phyloP scores from a whole-genome alignment of 1,140 invertebrate genomes.

The Drosophila dunni region DNA sequence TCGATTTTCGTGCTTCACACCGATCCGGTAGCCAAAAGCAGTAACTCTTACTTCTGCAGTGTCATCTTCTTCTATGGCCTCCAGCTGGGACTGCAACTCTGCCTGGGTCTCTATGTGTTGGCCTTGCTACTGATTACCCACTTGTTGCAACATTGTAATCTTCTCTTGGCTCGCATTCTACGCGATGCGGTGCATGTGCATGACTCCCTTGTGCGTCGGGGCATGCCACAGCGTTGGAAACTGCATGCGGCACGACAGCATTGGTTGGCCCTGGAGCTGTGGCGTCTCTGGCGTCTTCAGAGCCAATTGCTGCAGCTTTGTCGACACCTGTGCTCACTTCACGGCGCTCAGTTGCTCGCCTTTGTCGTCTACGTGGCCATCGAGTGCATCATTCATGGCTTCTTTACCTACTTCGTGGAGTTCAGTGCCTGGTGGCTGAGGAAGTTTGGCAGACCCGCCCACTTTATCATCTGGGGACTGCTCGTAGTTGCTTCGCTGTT shows the following conservation, averaged over 20 bases:
- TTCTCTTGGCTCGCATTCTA: slow-evolving; percentile 40
- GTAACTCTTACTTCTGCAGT: slow-evolving; percentile 17
- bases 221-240: background rate
- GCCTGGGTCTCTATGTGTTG: slow-evolving; percentile 53
- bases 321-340: slow-evolving; percentile 31
- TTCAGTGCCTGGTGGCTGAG: slow-evolving; percentile 52
- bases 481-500: slow-evolving; percentile 26
- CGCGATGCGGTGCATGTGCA: slow-evolving; percentile 32
- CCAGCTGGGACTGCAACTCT: slow-evolving; percentile 51
- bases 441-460: background rate
- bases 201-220: background rate
- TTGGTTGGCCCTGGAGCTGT: slow-evolving; percentile 58
- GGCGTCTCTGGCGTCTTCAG: slow-evolving; percentile 49
- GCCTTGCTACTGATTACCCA: slow-evolving; percentile 51
- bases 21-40: slow-evolving; percentile 23
- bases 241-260: slow-evolving; percentile 43
- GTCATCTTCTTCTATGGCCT: slow-evolving; percentile 40
- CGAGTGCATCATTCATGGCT: slow-evolving; percentile 53
- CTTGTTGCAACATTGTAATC: slow-evolving; percentile 55
- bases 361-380: slow-evolving; percentile 46
- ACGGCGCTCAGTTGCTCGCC: slow-evolving; percentile 42
- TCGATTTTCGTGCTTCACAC: slow-evolving; percentile 19
- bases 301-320: slow-evolving; percentile 40
- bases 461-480: slow-evolving; percentile 13
- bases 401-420: slow-evolving; percentile 57